Conservation (phyloP, 2,888 invertebrate species). For the Zootermopsis nevadensis region DNA sequence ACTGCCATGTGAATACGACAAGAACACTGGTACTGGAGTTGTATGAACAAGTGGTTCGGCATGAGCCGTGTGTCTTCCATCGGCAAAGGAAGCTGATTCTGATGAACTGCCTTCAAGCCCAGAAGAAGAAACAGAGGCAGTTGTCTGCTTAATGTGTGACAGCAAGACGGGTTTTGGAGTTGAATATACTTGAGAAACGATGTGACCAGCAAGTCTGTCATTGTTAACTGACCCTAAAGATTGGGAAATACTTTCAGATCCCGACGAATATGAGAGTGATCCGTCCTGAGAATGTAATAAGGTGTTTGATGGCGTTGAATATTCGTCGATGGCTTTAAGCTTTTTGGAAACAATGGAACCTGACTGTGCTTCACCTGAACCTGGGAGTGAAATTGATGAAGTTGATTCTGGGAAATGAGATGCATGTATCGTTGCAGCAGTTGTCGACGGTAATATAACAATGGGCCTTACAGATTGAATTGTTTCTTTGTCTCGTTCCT, state of each 20-base stretch:
- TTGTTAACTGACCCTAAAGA: neutral
- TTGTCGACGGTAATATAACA: neutral
- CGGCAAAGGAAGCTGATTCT: neutral
- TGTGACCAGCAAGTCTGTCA: neutral
- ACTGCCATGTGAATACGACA: neutral
- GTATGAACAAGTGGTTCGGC: neutral
- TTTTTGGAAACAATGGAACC: neutral
- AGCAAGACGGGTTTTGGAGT: neutral
- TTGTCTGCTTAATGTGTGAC: neutral
- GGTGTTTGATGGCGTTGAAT: neutral
- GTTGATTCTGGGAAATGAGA: slow-evolving; percentile 12
- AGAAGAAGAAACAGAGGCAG: neutral
- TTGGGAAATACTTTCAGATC: neutral
- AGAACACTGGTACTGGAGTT: neutral
- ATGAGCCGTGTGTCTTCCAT: neutral
- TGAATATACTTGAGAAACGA: neutral
- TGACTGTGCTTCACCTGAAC: neutral
- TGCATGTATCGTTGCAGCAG: neutral
- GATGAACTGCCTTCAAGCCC: neutral
- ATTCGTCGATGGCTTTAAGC: neutral
- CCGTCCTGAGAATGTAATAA: neutral
- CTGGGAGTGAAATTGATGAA: neutral
- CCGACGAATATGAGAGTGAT: neutral
- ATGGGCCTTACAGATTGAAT: neutral
- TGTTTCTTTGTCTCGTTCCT: neutral